A percentile compares a stretch with the other conserved stretches of the same genome.
These are phyloP conservation scores for Botia almorhae DNA, from an alignment of 2,797 vertebrate species.

Conservation along the genomic window DNA sequence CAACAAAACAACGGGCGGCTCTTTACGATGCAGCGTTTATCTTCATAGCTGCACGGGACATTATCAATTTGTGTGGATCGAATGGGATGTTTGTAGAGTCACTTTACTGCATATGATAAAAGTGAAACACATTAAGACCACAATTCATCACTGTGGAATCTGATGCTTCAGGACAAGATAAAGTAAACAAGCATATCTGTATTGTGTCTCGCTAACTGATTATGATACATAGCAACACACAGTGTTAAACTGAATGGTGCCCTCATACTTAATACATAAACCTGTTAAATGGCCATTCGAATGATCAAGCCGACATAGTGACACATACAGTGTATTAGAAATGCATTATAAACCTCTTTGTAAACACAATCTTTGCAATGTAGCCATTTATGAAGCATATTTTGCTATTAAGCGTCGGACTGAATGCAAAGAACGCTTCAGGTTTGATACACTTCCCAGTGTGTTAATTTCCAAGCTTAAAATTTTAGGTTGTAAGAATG, in stretches of 20 bases:
- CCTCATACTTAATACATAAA: background rate
- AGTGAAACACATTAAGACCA: background rate
- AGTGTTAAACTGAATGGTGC: background rate
- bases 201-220: background rate
- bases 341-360: background rate
- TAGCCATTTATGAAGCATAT: background rate
- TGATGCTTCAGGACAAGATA: background rate
- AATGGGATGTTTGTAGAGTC: constrained; percentile 11
- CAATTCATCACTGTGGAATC: background rate
- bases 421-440: background rate
- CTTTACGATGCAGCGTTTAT: constrained; percentile 19
- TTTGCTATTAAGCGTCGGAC: background rate
- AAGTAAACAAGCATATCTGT: background rate
- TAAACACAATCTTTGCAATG: background rate
- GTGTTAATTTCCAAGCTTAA: no score
- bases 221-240: background rate
- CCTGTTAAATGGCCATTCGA: background rate
- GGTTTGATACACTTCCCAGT: background rate
- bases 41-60: constrained; percentile 22
- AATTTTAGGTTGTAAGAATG: no score
- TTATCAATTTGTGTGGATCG: constrained; percentile 8
- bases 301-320: background rate
- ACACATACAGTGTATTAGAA: background rate
- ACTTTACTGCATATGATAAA: constrained; percentile 10
- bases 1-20: constrained; percentile 8